These are phyloP conservation scores for Bothrops jararaca DNA, from an alignment of 2,113 vertebrate genomes.

Conservation along the genomic window DNA sequence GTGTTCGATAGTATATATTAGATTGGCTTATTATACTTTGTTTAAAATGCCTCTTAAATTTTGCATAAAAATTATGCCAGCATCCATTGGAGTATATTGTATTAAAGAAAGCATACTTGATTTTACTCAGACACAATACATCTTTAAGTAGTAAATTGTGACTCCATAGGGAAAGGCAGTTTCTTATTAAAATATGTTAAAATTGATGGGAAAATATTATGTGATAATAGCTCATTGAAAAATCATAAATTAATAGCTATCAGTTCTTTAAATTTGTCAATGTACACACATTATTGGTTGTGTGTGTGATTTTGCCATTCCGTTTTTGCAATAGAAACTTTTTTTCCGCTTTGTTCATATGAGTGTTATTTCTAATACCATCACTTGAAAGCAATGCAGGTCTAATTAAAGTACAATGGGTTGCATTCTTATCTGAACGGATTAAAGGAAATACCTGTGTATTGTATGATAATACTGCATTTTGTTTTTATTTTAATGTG, in stretches of 20 bases:
- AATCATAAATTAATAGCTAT: neutral
- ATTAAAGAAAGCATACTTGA: neutral
- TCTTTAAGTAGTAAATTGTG: neutral
- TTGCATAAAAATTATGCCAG: neutral
- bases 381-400: neutral
- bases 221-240: neutral
- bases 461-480: constrained; percentile 32
- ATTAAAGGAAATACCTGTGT: neutral
- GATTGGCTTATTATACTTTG: neutral
- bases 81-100: neutral
- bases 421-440: constrained; percentile 12
- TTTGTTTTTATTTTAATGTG: constrained; percentile 59
- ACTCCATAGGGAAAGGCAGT: neutral
- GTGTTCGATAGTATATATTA: neutral
- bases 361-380: neutral
- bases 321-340: neutral
- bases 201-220: neutral
- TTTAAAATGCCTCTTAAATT: neutral
- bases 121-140: neutral
- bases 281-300: neutral
- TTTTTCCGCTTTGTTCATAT: neutral
- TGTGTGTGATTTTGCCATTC: constrained; percentile 3
- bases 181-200: neutral
- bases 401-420: constrained; percentile 22
- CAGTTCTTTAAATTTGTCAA: constrained; percentile 14